phyloP scores from a whole-genome alignment of 2,888 invertebrate species.

The Tridacna gigas region DNA sequence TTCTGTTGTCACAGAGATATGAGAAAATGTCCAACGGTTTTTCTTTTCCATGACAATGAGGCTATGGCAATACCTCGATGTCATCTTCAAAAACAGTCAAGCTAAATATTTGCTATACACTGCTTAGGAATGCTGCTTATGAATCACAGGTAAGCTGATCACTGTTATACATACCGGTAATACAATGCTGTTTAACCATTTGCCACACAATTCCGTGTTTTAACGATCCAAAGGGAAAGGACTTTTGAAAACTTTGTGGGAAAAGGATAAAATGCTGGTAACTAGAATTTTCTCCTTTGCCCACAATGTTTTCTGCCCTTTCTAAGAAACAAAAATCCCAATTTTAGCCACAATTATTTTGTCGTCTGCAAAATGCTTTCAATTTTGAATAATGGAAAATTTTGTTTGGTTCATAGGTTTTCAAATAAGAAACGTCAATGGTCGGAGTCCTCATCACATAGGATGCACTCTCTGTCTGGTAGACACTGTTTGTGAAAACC shows the following conservation, averaged over 20 bases:
- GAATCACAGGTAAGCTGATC: too few species aligned
- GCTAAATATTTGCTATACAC: too few species aligned
- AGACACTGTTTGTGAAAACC: conserved; percentile 74
- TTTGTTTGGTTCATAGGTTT: background rate
- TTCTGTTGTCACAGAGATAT: too few species aligned
- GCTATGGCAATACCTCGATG: too few species aligned
- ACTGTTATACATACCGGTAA: too few species aligned
- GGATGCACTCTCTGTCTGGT: conserved; percentile 66
- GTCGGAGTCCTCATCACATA: conserved; percentile 58
- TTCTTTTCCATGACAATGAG: too few species aligned
- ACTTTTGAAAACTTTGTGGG: background rate
- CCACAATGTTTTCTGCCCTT: background rate
- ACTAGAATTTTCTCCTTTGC: background rate
- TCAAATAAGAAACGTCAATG: background rate
- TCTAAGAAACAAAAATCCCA: background rate
- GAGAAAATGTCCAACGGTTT: too few species aligned
- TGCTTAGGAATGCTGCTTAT: too few species aligned
- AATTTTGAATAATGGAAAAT: background rate
- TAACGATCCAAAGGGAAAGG: background rate
- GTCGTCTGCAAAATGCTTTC: background rate
- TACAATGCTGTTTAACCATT: too few species aligned
- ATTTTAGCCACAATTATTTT: background rate
- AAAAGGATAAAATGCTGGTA: background rate
- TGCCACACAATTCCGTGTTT: background rate
- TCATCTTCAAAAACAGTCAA: too few species aligned